phyloP scores from a whole-genome alignment of 2,888 invertebrate species.

The Subacronicta megacephala region DNA sequence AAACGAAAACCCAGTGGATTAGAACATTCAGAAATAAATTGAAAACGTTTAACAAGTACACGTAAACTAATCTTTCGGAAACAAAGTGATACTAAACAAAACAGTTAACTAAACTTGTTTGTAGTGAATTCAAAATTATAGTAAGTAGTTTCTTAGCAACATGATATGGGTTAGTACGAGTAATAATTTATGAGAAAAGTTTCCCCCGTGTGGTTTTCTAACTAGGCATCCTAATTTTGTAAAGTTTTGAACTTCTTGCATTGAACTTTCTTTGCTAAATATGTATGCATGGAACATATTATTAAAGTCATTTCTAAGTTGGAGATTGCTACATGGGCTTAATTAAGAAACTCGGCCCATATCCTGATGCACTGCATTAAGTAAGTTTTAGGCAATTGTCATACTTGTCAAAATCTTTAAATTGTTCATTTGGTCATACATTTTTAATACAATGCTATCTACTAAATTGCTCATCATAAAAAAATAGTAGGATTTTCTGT shows the following conservation, averaged over 20 bases:
- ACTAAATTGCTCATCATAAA: too few species aligned
- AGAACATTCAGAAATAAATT: slow-evolving; percentile 35
- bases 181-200: slow-evolving; percentile 66
- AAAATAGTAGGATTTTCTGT: too few species aligned
- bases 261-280: slow-evolving; percentile 36
- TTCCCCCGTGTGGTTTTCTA: slow-evolving; percentile 58
- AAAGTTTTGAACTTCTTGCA: slow-evolving; percentile 47
- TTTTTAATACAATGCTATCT: too few species aligned
- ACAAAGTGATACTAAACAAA: slow-evolving; percentile 47
- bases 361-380: too few species aligned
- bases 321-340: background rate
- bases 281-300: slow-evolving; percentile 1
- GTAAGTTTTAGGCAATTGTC: too few species aligned
- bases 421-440: too few species aligned
- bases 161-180: slow-evolving; percentile 52
- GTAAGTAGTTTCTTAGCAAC: slow-evolving; percentile 55
- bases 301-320: slow-evolving; percentile 21
- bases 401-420: too few species aligned
- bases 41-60: slow-evolving; percentile 38
- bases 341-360: background rate
- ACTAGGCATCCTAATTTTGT: slow-evolving; percentile 58
- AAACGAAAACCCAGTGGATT: slow-evolving; percentile 23
- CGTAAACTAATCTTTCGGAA: slow-evolving; percentile 14
- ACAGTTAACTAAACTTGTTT: slow-evolving; percentile 33
- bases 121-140: slow-evolving; percentile 35